Evolutionary conservation across 2,113 vertebrate genomes (phyloP), one percentile per base, ranked within the genome.

Genomic region (Tupaia chinensis): DNA sequence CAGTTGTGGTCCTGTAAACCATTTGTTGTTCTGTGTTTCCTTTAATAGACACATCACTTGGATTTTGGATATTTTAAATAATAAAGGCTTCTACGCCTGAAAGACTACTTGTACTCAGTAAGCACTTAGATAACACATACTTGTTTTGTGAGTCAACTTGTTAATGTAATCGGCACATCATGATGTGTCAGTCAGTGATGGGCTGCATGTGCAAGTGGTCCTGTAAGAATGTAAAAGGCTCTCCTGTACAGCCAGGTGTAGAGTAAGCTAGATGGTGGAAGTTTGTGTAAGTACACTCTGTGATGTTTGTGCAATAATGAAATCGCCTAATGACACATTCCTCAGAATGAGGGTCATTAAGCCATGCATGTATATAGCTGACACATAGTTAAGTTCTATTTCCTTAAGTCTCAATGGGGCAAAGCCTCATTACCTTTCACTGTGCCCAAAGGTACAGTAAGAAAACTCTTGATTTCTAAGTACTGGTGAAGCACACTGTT

Each of bases 21-120:
- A 99, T 65, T 95, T 27, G 9, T 97, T 99, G 80, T 95, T 96
- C 27, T 96, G 58, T 17, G 80, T 89, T 34, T 95, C 98, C 98
- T 95, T 98, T 86, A 99, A 95, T 0, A 44, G 98, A 98, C 65
- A 97, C 93, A 83, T 99, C 99, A 76, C 99, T 98, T 96, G 99
- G 98, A 97, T 98, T 99, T 97, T 98, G 99, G 94, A 99, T 99
- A 93, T 99, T 99, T 93, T 99, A 99, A 88, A 99, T 98, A 82
- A 99, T 97, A 65, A 98, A 98, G 83, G 98, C 98, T 97, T 99
- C 98, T 56, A 99, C 98, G 16, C 99, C 99, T 86, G 99, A 97
- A 86, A 99, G 99, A 89, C 98, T 98, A 95, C 98, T 99, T 93
- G 98, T 99, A 98, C 99, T 99, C 97, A 99, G 96, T 93, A 99